These are phyloP conservation scores for Diachrysia chrysitis DNA, from an alignment of 2,888 invertebrate genomes.

Conservation along the genomic window DNA sequence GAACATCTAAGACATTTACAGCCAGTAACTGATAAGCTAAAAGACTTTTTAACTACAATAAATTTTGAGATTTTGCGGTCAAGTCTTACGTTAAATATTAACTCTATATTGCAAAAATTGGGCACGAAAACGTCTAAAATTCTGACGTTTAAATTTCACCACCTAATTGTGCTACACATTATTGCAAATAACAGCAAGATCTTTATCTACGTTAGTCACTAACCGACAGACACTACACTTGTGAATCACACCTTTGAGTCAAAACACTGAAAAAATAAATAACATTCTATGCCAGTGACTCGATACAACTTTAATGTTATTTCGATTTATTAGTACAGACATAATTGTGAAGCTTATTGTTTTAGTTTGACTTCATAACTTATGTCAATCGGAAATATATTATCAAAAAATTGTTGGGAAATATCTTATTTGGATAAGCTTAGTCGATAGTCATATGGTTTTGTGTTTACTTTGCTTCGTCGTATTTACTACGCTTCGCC, in stretches of 20 bases:
- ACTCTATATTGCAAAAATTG: background rate
- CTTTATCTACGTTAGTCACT: constrained; percentile 77
- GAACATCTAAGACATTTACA: background rate
- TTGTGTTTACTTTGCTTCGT: background rate
- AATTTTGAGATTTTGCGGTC: too few relatives aligned
- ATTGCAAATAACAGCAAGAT: constrained; percentile 65
- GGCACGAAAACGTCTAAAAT: constrained; percentile 1
- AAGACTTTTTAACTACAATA: background rate
- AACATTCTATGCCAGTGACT: constrained; percentile 74
- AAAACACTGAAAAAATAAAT: constrained; percentile 79
- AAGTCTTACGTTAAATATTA: background rate
- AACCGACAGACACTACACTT: constrained; percentile 72
- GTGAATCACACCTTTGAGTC: constrained; percentile 83
- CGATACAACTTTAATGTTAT: constrained; percentile 49
- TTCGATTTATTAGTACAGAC: constrained; percentile 36
- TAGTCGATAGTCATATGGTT: background rate
- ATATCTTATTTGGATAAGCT: too few relatives aligned
- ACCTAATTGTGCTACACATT: constrained; percentile 30
- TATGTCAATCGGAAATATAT: constrained; percentile 7
- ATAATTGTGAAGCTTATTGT: constrained; percentile 24
- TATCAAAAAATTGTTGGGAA: constrained; percentile 6
- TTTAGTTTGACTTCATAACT: background rate
- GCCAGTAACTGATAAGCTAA: background rate
- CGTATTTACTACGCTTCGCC: background rate
- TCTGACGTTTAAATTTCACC: background rate